Evolutionary conservation across 2,888 invertebrate genomes (phyloP).

Genomic region (Calameuta idolon): DNA sequence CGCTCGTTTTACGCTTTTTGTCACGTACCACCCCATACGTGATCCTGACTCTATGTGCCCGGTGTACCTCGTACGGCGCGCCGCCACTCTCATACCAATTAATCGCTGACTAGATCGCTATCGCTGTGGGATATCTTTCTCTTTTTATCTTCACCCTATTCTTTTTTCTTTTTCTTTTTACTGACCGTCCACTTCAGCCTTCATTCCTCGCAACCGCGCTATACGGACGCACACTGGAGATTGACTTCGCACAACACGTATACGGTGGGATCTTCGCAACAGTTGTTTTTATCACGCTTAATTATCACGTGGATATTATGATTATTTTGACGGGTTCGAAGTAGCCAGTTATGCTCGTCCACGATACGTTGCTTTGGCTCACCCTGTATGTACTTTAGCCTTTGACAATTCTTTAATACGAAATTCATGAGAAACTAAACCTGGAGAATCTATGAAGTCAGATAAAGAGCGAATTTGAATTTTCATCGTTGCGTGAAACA

Average conservation of each 20-base stretch:
- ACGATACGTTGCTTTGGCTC: neutral
- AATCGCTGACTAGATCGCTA: conserved; percentile 59
- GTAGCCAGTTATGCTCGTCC: neutral
- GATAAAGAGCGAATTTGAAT: neutral
- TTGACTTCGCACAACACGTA: neutral
- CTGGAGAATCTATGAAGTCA: neutral
- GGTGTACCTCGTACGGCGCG: conserved; percentile 35
- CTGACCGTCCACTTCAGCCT: neutral
- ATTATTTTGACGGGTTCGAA: neutral
- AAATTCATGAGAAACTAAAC: no score
- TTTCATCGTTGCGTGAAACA: neutral
- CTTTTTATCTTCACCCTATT: neutral
- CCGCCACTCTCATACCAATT: conserved; percentile 63
- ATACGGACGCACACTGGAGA: neutral
- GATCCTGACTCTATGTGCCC: conserved; percentile 31
- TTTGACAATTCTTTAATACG: neutral
- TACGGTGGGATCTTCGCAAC: neutral
- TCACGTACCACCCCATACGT: conserved; percentile 49
- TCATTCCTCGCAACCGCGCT: neutral
- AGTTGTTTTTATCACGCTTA: neutral
- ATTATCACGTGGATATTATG: neutral
- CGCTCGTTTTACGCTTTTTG: conserved; percentile 50
- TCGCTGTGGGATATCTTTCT: conserved; percentile 52
- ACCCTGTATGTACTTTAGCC: neutral
- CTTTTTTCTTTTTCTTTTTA: neutral